These are phyloP conservation scores for Callimorpha dominula DNA, from an alignment of 2,888 invertebrate genomes.

Conservation along the genomic window DNA sequence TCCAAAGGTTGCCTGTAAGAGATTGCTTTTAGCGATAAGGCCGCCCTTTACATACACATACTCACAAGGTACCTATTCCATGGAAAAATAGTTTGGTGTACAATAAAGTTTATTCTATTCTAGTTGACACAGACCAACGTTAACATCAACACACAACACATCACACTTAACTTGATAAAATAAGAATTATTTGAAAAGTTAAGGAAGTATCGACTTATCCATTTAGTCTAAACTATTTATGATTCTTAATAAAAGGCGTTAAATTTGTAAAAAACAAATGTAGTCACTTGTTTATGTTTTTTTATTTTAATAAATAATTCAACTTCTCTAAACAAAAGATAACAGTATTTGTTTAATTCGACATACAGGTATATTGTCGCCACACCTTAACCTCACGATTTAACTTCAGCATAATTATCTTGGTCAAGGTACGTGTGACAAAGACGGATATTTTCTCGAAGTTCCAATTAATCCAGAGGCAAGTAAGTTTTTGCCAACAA, in stretches of 20 bases:
- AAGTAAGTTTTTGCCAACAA: conserved; percentile 13
- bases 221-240: not conserved
- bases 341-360: not conserved
- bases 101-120: no score
- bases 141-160: no score
- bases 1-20: no score
- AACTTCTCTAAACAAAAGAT: not conserved
- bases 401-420: conserved; percentile 21
- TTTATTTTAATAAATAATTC: conserved; percentile 2
- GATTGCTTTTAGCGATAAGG: no score
- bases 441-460: conserved; percentile 16
- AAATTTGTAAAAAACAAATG: not conserved
- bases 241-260: not conserved
- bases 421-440: conserved; percentile 37
- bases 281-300: not conserved
- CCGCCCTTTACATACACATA: no score
- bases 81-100: no score
- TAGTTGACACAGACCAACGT: no score
- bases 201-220: not conserved
- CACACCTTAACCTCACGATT: conserved; percentile 13
- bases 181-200: not conserved
- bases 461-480: conserved; percentile 26
- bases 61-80: no score
- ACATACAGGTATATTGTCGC: not conserved
- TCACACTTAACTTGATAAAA: no score